A percentile compares a stretch with the other conserved stretches of the same genome.
Evolutionary conservation across 2,797 vertebrate species (phyloP).

Genomic region (Falco peregrinus): DNA sequence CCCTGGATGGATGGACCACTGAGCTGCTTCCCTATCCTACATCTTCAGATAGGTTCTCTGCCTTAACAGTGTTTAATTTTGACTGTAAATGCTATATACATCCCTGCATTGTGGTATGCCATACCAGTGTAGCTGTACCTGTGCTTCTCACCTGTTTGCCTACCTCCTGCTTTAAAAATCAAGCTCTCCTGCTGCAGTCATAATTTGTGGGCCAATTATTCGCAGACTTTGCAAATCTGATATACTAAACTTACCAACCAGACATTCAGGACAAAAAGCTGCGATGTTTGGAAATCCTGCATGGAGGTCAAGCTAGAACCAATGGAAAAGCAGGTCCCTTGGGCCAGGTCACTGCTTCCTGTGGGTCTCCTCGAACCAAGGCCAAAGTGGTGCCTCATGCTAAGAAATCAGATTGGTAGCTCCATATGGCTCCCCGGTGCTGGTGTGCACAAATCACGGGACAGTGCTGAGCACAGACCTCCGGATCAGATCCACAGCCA

Average conservation of each 20-base stretch:
- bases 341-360: neutral
- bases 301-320: neutral
- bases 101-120: neutral
- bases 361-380: neutral
- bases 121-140: neutral
- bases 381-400: neutral
- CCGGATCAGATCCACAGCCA: neutral
- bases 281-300: neutral
- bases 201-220: neutral
- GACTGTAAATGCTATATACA: neutral
- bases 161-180: neutral
- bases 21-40: neutral
- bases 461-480: neutral
- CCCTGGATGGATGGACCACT: neutral
- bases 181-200: neutral
- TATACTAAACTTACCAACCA: neutral
- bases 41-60: neutral
- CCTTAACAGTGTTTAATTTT: neutral
- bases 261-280: neutral
- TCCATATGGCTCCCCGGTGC: neutral
- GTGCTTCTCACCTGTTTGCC: neutral
- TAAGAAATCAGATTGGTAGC: neutral
- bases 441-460: neutral
- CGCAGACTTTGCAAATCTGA: neutral
- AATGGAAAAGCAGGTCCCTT: neutral